Evolutionary conservation across 2,113 vertebrate species (phyloP).

Genomic region (Enhydra lutris): DNA sequence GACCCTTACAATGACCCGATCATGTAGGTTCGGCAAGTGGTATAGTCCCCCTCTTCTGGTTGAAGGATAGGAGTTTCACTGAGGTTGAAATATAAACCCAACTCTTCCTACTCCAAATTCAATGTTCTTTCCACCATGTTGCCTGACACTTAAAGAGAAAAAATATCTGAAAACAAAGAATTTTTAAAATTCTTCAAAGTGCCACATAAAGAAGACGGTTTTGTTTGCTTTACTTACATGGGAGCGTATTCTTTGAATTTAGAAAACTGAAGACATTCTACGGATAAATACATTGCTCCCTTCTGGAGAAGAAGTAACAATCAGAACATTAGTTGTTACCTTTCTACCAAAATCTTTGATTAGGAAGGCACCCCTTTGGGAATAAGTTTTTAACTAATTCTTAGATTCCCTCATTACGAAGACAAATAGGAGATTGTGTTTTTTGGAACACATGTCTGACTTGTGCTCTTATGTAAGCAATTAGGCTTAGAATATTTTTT

Average conservation of each 20-base stretch:
- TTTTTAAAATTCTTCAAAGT: not conserved
- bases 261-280: not conserved
- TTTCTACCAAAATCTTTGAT: not conserved
- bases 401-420: conserved; percentile 10
- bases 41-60: not conserved
- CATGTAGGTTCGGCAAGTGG: not conserved
- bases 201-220: not conserved
- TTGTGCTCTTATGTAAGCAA: not conserved
- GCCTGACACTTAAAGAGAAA: not conserved
- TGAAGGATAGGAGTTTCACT: not conserved
- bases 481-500: conserved; percentile 47
- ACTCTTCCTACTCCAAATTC: not conserved
- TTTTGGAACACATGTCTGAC: not conserved
- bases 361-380: not conserved
- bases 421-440: not conserved
- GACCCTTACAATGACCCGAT: not conserved
- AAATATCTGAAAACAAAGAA: not conserved
- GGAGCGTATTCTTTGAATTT: not conserved
- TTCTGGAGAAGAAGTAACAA: not conserved
- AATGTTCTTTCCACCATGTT: not conserved
- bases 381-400: not conserved
- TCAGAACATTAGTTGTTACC: not conserved
- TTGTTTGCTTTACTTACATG: not conserved
- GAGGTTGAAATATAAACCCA: not conserved
- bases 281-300: not conserved